Conservation (phyloP, 2,888 invertebrate species). For the Ornithoptera alexandrae region DNA sequence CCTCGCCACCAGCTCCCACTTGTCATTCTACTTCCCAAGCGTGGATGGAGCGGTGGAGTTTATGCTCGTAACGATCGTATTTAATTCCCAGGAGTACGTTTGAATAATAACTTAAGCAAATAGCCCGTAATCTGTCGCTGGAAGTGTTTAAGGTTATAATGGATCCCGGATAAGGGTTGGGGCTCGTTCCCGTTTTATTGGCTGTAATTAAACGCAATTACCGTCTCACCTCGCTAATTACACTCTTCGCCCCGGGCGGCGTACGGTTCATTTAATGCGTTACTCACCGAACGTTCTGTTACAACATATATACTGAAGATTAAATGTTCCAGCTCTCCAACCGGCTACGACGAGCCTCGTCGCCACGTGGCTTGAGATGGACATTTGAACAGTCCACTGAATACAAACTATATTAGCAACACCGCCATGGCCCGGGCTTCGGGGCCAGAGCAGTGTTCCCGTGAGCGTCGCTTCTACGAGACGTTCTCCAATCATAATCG, state of each 20-base stretch:
- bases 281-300: background rate
- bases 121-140: background rate
- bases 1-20: too few relatives aligned
- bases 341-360: too few relatives aligned
- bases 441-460: too few relatives aligned
- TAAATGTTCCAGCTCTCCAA: too few relatives aligned
- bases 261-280: slow-evolving; percentile 38
- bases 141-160: background rate
- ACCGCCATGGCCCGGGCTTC: too few relatives aligned
- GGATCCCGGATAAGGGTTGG: background rate
- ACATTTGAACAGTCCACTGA: background rate
- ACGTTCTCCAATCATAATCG: too few relatives aligned
- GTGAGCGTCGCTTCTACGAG: too few relatives aligned
- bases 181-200: slow-evolving; percentile 16
- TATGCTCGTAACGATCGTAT: too few relatives aligned
- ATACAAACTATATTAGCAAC: too few relatives aligned
- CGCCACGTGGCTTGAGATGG: background rate
- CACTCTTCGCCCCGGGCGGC: slow-evolving; percentile 3
- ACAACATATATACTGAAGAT: background rate
- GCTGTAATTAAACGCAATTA: slow-evolving; percentile 17
- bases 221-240: slow-evolving; percentile 15
- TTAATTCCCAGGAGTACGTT: background rate
- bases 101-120: background rate
- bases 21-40: too few relatives aligned
- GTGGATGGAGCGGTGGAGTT: too few relatives aligned